phyloP scores from a whole-genome alignment of 1,140 invertebrate genomes.

The Marisa cornuarietis region DNA sequence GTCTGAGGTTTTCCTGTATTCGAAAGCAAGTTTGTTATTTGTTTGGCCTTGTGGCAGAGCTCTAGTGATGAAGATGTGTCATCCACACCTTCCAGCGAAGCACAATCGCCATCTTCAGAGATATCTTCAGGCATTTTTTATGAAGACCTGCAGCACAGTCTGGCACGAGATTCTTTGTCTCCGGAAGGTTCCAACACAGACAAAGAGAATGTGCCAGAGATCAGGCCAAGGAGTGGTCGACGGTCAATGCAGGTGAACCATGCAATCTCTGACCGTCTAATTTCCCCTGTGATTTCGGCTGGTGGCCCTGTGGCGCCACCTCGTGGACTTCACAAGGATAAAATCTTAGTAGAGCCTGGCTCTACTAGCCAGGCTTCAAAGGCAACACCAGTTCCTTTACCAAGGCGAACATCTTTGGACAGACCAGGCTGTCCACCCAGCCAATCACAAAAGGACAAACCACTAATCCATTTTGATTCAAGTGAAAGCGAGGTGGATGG shows the following conservation, averaged over 20 bases:
- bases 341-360: neutral
- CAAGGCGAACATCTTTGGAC: conserved; percentile 12
- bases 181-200: neutral
- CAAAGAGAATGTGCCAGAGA: conserved; percentile 7
- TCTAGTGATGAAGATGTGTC: conserved; percentile 16
- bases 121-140: conserved; percentile 6
- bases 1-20: no score
- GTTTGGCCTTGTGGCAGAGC: neutral
- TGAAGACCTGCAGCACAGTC: neutral
- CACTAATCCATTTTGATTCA: conserved; percentile 17
- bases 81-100: conserved; percentile 20
- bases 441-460: neutral
- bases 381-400: neutral
- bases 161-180: neutral
- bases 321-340: neutral
- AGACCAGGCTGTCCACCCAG: neutral
- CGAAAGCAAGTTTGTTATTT: no score
- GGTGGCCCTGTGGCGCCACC: neutral
- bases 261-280: neutral
- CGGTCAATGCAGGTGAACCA: neutral
- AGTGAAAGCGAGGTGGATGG: conserved; percentile 16
- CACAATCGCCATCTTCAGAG: conserved; percentile 13
- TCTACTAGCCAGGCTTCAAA: neutral
- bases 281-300: neutral
- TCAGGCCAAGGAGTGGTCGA: neutral